phyloP scores from a whole-genome alignment of 2,888 invertebrate species.

The Cheilosia vernalis region DNA sequence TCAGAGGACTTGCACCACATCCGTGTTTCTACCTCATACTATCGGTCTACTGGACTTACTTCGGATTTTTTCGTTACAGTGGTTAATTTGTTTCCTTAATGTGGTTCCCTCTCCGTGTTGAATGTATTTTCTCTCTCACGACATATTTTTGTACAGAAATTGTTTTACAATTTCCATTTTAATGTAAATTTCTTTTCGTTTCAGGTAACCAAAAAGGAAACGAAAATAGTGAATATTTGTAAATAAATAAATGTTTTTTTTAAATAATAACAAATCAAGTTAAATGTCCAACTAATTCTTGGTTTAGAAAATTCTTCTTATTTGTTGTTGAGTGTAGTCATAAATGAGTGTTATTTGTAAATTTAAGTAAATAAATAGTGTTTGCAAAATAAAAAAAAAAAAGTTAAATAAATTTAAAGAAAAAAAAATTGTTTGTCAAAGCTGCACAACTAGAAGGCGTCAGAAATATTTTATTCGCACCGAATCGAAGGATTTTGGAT shows the following conservation, averaged over 20 bases:
- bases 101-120: not conserved
- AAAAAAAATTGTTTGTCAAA: not conserved
- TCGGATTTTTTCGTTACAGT: conserved; percentile 7
- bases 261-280: conserved; percentile 6
- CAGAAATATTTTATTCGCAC: not conserved
- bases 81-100: not conserved
- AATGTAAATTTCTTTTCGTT: conserved; percentile 36
- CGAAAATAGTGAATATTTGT: conserved; percentile 31
- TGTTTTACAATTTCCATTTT: not conserved
- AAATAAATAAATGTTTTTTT: not conserved
- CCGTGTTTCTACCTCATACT: conserved; percentile 2
- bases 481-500: conserved; percentile 47
- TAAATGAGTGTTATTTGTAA: conserved; percentile 39
- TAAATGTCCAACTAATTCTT: conserved; percentile 34
- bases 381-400: not conserved
- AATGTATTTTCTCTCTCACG: conserved; percentile 10
- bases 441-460: not conserved
- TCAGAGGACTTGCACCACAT: conserved; percentile 12
- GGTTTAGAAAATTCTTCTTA: not conserved
- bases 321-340: conserved; percentile 26
- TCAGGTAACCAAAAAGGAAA: conserved; percentile 59
- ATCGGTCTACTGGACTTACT: not conserved
- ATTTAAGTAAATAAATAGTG: conserved; percentile 18
- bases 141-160: conserved; percentile 11
- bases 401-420: not conserved